A percentile compares a stretch with the other conserved stretches of the same genome.
These are phyloP conservation scores for Scaptomyza flava DNA, from an alignment of 2,888 invertebrate species.

Conservation along the genomic window DNA sequence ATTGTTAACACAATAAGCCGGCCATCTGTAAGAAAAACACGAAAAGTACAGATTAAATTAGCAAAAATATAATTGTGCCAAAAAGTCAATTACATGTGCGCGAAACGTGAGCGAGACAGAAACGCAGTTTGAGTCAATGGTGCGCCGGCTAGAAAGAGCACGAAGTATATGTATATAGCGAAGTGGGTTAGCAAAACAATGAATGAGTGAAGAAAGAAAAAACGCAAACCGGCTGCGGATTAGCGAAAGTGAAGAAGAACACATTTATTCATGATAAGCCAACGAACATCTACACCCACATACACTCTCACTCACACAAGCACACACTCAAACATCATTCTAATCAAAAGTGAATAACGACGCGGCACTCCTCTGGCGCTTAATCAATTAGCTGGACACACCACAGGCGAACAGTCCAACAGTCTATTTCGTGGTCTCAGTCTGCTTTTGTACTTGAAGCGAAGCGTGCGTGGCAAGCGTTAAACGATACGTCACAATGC, in stretches of 20 bases:
- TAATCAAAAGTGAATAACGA: constrained; percentile 42
- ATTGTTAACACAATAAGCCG: background rate
- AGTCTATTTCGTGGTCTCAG: constrained; percentile 25
- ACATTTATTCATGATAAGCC: constrained; percentile 54
- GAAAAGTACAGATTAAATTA: constrained; percentile 6
- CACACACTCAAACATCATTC: constrained; percentile 8
- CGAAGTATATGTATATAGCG: constrained; percentile 42
- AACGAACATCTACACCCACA: constrained; percentile 17
- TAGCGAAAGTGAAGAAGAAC: constrained; percentile 15
- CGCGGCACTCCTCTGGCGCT: constrained; percentile 42
- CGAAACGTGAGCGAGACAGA: constrained; percentile 24
- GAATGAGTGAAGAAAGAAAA: constrained; percentile 44
- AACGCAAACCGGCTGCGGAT: constrained; percentile 66
- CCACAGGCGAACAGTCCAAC: constrained; percentile 11
- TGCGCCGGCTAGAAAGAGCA: constrained; percentile 27
- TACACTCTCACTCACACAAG: constrained; percentile 13
- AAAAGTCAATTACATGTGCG: constrained; percentile 47
- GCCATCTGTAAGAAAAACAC: background rate
- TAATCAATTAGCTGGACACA: constrained; percentile 73
- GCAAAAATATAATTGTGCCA: constrained; percentile 6
- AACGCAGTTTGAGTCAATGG: constrained; percentile 10
- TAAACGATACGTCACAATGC: constrained; percentile 60
- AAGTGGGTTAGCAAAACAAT: constrained; percentile 72
- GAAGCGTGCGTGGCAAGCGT: constrained; percentile 56
- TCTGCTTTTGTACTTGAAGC: constrained; percentile 42